Conservation (phyloP, 64 coral and sea anemone genomes). For the Cladopsammia gracilis region DNA sequence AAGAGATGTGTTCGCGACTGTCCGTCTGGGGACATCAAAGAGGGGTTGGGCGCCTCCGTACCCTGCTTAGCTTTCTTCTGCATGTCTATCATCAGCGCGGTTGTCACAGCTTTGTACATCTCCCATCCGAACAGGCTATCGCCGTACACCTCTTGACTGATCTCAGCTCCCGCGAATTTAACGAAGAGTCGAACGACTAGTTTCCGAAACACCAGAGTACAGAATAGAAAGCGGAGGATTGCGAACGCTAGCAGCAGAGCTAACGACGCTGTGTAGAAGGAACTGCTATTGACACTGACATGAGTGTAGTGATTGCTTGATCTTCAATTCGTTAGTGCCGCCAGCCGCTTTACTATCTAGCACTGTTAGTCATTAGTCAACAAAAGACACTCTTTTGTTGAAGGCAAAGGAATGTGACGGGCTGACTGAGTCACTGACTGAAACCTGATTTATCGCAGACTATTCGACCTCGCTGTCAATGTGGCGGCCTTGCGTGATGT, state of each 20-base stretch:
- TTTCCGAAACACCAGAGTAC: slow-evolving; percentile 44
- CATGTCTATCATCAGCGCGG: slow-evolving; percentile 43
- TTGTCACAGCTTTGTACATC: slow-evolving; percentile 71
- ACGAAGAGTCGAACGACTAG: slow-evolving; percentile 47
- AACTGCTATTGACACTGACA: slow-evolving; percentile 31
- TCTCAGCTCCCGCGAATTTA: slow-evolving; percentile 50
- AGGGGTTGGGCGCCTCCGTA: slow-evolving; percentile 54
- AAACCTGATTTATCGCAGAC: slow-evolving; percentile 25
- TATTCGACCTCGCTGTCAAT: slow-evolving; percentile 5
- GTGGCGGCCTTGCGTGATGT: slow-evolving; percentile 30
- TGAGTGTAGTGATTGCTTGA: not conserved
- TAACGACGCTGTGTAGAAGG: slow-evolving; percentile 53
- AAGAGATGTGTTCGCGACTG: slow-evolving; percentile 53
- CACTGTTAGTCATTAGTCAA: not conserved
- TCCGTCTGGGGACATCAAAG: slow-evolving; percentile 58
- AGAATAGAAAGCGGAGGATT: slow-evolving; percentile 58
- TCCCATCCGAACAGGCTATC: slow-evolving; percentile 76
- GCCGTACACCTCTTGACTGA: slow-evolving; percentile 77
- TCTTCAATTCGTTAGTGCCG: not conserved
- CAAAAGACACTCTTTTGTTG: not conserved
- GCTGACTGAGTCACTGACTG: slow-evolving; percentile 7
- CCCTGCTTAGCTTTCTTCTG: slow-evolving; percentile 63
- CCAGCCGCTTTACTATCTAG: not conserved
- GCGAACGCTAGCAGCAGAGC: slow-evolving; percentile 50
- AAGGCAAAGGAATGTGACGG: slow-evolving; percentile 10